phyloP scores from a whole-genome alignment of 1,140 invertebrate species.

The Lordiphosa mommai region DNA sequence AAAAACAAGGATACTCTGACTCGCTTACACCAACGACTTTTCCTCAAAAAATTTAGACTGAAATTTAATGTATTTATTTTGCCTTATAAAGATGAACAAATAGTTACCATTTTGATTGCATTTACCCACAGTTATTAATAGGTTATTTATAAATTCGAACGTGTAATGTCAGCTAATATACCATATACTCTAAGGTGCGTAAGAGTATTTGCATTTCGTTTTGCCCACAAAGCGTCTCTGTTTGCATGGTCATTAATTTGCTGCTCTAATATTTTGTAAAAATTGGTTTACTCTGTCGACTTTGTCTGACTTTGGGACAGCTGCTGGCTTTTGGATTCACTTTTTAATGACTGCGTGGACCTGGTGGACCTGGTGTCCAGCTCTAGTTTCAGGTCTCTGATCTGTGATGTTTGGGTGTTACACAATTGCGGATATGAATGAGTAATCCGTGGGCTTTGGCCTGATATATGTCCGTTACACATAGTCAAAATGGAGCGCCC shows the following conservation, averaged over 20 bases:
- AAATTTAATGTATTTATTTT: too few species aligned
- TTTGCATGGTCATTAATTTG: conserved; percentile 67
- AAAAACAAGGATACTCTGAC: too few species aligned
- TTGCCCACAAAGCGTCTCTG: conserved; percentile 7
- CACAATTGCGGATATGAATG: conserved; percentile 77
- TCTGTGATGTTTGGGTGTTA: conserved; percentile 30
- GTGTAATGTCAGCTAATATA: too few species aligned
- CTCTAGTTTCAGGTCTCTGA: conserved; percentile 33
- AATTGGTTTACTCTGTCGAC: conserved; percentile 49
- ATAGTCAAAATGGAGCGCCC: conserved; percentile 9
- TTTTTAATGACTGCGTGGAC: conserved; percentile 72
- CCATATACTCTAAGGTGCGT: not conserved
- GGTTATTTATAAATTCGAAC: too few species aligned
- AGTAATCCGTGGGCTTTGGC: conserved; percentile 75
- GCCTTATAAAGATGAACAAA: too few species aligned
- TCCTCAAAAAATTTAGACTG: too few species aligned
- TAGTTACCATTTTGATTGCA: too few species aligned
- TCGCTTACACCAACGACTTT: too few species aligned
- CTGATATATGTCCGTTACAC: conserved; percentile 71
- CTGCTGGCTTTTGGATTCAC: conserved; percentile 54
- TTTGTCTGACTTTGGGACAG: conserved; percentile 28
- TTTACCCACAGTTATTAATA: too few species aligned
- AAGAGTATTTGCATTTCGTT: conserved; percentile 33
- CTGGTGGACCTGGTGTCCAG: conserved; percentile 14
- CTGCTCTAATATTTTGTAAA: conserved; percentile 71